Conservation (phyloP, 2,888 invertebrate species). For the Platycheirus rosarum region DNA sequence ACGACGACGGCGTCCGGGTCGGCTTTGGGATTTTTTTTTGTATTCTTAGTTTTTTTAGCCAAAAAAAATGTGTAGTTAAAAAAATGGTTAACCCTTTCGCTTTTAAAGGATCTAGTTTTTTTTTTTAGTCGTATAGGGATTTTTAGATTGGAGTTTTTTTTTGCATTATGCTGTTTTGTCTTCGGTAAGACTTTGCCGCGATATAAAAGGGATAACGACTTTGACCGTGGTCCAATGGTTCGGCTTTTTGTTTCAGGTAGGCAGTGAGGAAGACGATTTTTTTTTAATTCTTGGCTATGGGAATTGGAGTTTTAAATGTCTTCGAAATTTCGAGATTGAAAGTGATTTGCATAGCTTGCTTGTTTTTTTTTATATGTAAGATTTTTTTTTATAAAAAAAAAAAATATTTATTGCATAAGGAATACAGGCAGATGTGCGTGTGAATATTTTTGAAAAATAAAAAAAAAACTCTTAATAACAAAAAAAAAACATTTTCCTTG, state of each 20-base stretch:
- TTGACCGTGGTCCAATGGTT: conserved; percentile 72
- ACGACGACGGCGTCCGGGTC: too few relatives aligned
- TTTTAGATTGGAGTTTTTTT: conserved; percentile 40
- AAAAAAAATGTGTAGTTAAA: conserved; percentile 67
- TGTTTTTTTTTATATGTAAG: conserved; percentile 35
- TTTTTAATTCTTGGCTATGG: conserved; percentile 46
- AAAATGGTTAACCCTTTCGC: conserved; percentile 69
- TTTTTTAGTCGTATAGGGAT: conserved; percentile 28
- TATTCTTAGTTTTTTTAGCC: conserved; percentile 31
- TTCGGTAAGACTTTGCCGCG: conserved; percentile 57
- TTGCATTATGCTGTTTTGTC: conserved; percentile 47
- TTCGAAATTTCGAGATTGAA: conserved; percentile 36
- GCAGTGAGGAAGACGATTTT: conserved; percentile 38
- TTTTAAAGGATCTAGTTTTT: conserved; percentile 59
- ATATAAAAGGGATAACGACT: conserved; percentile 62
- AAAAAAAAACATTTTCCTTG: too few relatives aligned
- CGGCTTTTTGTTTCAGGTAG: conserved; percentile 66
- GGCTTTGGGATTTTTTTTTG: conserved; percentile 54
- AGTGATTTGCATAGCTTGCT: conserved; percentile 61
- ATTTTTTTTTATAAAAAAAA: conserved; percentile 31
- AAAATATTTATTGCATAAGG: background rate
- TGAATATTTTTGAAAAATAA: conserved; percentile 23
- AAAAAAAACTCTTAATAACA: too few relatives aligned
- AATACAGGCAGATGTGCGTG: conserved; percentile 32
- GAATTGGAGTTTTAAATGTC: conserved; percentile 46